Conservation (phyloP, 2,888 invertebrate species). For the Cybosia mesomella region DNA sequence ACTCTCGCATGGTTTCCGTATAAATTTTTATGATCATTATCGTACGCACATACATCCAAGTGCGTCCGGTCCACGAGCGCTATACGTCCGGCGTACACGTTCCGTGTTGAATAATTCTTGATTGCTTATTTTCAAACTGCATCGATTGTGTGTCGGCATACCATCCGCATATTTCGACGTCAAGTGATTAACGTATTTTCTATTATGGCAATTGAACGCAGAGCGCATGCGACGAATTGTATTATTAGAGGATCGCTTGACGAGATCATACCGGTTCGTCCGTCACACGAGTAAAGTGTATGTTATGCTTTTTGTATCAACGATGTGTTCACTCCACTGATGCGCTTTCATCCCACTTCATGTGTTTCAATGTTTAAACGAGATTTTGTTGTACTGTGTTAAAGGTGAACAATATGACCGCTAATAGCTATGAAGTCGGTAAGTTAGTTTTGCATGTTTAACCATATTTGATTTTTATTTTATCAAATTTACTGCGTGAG, state of each 20-base stretch:
- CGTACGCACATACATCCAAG: slow-evolving; percentile 5
- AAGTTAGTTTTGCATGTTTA: slow-evolving; percentile 42
- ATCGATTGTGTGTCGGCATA: slow-evolving; percentile 66
- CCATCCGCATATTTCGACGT: slow-evolving; percentile 64
- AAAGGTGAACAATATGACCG: slow-evolving; percentile 56
- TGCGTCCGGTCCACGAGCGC: slow-evolving; percentile 17
- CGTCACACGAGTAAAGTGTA: slow-evolving; percentile 51
- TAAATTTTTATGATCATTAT: slow-evolving; percentile 9
- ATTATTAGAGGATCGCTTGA: slow-evolving; percentile 74
- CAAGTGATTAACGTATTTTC: slow-evolving; percentile 79
- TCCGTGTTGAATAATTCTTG: slow-evolving; percentile 71
- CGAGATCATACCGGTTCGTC: slow-evolving; percentile 68
- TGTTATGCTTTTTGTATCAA: slow-evolving; percentile 57
- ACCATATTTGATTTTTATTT: neutral
- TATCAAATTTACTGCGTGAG: neutral
- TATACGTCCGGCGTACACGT: slow-evolving; percentile 51
- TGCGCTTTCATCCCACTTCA: slow-evolving; percentile 37
- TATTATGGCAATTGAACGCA: slow-evolving; percentile 79
- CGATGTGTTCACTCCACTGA: slow-evolving; percentile 51
- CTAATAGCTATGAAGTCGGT: slow-evolving; percentile 57
- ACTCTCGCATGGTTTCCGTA: slow-evolving; percentile 11
- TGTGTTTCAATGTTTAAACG: slow-evolving; percentile 39
- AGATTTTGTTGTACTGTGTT: slow-evolving; percentile 41
- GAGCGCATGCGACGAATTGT: slow-evolving; percentile 81
- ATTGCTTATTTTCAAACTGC: slow-evolving; percentile 75